Percentiles rank a stretch among this genome's conserved stretches.
Conservation (phyloP, 2,888 invertebrate species). For the Gastrophysa polygoni region DNA sequence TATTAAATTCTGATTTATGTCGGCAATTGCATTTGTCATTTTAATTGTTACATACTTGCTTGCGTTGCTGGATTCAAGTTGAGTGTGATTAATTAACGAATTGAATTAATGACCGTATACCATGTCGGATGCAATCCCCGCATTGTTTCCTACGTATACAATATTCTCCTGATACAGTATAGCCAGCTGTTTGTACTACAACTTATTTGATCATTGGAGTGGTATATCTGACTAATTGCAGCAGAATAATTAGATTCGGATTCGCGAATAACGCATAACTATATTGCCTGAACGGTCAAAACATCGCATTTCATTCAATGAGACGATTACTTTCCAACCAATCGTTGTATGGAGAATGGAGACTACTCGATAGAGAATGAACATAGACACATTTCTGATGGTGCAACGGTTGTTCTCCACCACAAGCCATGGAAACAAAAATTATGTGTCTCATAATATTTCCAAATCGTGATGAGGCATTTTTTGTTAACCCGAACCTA, state of each 20-base stretch:
- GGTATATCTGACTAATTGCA: not conserved
- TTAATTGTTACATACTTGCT: slow-evolving; percentile 54
- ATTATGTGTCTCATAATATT: no score
- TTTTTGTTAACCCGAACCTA: no score
- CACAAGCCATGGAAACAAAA: no score
- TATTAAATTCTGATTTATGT: slow-evolving; percentile 55
- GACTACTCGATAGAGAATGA: no score
- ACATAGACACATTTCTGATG: no score
- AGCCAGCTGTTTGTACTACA: not conserved
- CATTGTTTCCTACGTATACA: slow-evolving; percentile 37
- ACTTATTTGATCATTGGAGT: not conserved
- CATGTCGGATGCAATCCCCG: slow-evolving; percentile 38
- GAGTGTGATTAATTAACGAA: slow-evolving; percentile 53
- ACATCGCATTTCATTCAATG: no score
- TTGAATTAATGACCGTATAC: slow-evolving; percentile 49
- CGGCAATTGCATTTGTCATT: slow-evolving; percentile 54
- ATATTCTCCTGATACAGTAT: slow-evolving; percentile 13
- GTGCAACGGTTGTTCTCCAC: no score
- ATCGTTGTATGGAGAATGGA: no score
- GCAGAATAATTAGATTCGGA: not conserved
- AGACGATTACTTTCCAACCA: no score
- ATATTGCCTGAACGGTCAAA: no score
- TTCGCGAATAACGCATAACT: no score
- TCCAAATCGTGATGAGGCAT: no score
- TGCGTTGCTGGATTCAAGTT: slow-evolving; percentile 49